A percentile compares a stretch with the other conserved stretches of the same genome.
phyloP scores from a whole-genome alignment of 2,888 invertebrate species.

The Agrypnus murinus region DNA sequence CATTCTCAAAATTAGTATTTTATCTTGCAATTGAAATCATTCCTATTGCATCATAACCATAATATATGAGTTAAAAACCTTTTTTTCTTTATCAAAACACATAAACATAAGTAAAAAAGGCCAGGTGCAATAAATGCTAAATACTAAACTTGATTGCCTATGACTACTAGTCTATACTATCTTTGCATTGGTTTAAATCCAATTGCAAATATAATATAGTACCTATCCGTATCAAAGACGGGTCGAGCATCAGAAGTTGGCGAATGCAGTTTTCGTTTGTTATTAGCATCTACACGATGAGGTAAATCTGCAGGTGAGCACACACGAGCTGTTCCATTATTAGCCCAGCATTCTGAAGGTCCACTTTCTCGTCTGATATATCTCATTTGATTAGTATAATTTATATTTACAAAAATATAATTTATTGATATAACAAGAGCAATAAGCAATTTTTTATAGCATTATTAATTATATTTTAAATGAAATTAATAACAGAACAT shows the following conservation, averaged over 20 bases:
- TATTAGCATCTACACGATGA: constrained; percentile 39
- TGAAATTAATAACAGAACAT: neutral
- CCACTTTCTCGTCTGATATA: constrained; percentile 62
- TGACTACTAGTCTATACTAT: constrained; percentile 41
- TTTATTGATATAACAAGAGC: neutral
- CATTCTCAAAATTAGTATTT: no score
- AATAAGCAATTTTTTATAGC: constrained; percentile 8
- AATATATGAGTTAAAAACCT: no score
- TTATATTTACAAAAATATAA: neutral
- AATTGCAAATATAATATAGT: constrained; percentile 48
- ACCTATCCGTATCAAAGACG: constrained; percentile 43
- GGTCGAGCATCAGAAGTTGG: constrained; percentile 47
- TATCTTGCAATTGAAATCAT: no score
- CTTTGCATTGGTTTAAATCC: constrained; percentile 31
- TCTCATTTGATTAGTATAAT: constrained; percentile 15
- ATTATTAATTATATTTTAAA: neutral
- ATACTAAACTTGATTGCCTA: neutral
- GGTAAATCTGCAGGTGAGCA: constrained; percentile 55
- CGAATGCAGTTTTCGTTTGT: constrained; percentile 38
- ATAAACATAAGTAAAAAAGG: no score
- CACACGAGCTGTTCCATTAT: constrained; percentile 57
- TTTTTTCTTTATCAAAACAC: no score
- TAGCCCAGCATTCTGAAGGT: constrained; percentile 59
- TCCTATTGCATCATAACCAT: no score
- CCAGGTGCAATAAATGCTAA: no score